Conservation (phyloP, 1,140 invertebrate species). For the Akabosia matsudoensis region DNA sequence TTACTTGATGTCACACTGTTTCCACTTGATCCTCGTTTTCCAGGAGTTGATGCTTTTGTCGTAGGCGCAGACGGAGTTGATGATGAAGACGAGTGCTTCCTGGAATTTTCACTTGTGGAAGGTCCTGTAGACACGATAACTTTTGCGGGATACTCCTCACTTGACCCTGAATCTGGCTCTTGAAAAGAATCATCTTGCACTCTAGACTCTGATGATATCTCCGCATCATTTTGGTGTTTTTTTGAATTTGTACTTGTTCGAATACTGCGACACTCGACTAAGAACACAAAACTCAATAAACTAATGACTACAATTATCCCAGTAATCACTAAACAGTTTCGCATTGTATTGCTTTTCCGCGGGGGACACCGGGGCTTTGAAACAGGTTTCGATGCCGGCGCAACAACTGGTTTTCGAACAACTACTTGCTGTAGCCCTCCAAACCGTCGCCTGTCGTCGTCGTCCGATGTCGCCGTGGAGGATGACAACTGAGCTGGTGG, state of each 20-base stretch:
- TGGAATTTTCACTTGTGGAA: background rate
- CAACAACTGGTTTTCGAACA: background rate
- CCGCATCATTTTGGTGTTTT: background rate
- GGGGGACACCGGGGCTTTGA: background rate
- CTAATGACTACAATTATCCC: background rate
- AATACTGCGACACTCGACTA: conserved; percentile 1
- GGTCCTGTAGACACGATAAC: background rate
- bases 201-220: background rate
- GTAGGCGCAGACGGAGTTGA: background rate
- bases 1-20: background rate
- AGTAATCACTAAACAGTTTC: background rate
- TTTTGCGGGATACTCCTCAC: background rate
- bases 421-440: background rate
- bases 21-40: background rate
- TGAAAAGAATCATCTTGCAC: background rate
- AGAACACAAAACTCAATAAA: background rate
- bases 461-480: background rate
- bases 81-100: background rate
- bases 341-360: background rate
- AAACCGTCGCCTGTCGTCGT: background rate
- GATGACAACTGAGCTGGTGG: no score
- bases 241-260: background rate
- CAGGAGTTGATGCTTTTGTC: background rate
- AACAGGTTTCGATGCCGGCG: background rate
- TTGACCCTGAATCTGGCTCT: background rate